These are phyloP conservation scores for Aporophyla nigra DNA, from an alignment of 2,888 invertebrate genomes.

Conservation along the genomic window DNA sequence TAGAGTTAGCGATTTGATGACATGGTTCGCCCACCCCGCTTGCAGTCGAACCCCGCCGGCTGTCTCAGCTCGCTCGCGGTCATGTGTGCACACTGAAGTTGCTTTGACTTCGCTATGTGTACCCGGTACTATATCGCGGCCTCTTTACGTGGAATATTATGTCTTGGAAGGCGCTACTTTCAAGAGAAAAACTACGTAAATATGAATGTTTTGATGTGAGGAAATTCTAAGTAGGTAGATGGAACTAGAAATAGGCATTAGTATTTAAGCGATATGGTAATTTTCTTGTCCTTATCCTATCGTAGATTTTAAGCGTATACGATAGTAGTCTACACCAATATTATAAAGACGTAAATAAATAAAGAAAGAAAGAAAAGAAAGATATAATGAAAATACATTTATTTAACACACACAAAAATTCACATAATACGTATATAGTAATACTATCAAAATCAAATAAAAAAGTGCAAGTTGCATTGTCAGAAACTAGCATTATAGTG, in stretches of 20 bases:
- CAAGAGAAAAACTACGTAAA: not conserved
- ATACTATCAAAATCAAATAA: too few species aligned
- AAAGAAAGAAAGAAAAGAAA: too few species aligned
- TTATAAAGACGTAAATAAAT: too few species aligned
- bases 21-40: conserved; percentile 9
- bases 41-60: conserved; percentile 22
- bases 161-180: conserved; percentile 35
- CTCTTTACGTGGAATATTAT: conserved; percentile 50
- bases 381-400: too few species aligned
- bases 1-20: not conserved
- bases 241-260: not conserved
- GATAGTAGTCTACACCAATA: too few species aligned
- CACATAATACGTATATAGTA: too few species aligned
- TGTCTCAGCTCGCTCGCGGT: conserved; percentile 57
- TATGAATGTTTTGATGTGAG: not conserved
- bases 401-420: too few species aligned
- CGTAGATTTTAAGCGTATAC: too few species aligned
- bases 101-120: conserved; percentile 66
- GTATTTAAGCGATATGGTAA: not conserved
- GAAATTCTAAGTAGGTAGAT: not conserved
- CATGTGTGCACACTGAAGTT: conserved; percentile 66
- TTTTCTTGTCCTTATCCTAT: not conserved
- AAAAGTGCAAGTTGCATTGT: too few species aligned
- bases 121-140: conserved; percentile 28
- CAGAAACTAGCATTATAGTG: too few species aligned